Evolutionary conservation across 2,113 vertebrate species (phyloP).

Genomic region (Paradisaea rubra): DNA sequence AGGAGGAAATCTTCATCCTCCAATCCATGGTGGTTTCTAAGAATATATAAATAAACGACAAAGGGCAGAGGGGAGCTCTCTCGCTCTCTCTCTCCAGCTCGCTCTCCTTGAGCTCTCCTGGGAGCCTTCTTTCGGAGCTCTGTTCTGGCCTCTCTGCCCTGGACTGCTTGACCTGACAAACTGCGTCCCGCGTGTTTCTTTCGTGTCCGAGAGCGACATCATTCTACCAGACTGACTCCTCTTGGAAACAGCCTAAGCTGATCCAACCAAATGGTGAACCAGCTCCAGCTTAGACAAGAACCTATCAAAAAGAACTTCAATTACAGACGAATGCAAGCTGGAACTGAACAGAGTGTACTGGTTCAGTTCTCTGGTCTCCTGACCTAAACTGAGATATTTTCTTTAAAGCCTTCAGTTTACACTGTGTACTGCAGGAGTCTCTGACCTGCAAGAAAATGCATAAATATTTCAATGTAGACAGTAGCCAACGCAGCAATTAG

Average conservation of each 20-base stretch:
- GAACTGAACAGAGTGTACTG: background rate
- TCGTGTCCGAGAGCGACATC: too few species aligned
- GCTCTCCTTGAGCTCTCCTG: too few species aligned
- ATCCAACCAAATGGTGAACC: background rate
- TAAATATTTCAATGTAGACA: conserved; percentile 16
- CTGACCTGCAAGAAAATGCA: conserved; percentile 30
- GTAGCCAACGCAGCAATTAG: background rate
- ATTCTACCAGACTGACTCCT: background rate
- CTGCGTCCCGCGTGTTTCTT: too few species aligned
- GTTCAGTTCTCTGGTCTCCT: background rate
- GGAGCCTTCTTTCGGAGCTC: too few species aligned
- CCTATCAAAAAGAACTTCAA: background rate
- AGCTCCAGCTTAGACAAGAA: background rate
- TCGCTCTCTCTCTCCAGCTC: too few species aligned
- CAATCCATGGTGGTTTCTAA: too few species aligned
- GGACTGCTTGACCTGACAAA: too few species aligned
- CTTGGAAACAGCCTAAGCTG: background rate
- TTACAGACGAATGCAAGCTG: background rate
- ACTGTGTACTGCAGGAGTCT: background rate
- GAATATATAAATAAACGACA: too few species aligned
- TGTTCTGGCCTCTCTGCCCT: too few species aligned
- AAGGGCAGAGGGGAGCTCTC: too few species aligned
- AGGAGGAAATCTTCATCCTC: too few species aligned
- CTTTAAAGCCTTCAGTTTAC: conserved; percentile 14
- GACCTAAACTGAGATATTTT: background rate